Evolutionary conservation across 2,797 vertebrate genomes (phyloP).

Genomic region (Rachycentron canadum): DNA sequence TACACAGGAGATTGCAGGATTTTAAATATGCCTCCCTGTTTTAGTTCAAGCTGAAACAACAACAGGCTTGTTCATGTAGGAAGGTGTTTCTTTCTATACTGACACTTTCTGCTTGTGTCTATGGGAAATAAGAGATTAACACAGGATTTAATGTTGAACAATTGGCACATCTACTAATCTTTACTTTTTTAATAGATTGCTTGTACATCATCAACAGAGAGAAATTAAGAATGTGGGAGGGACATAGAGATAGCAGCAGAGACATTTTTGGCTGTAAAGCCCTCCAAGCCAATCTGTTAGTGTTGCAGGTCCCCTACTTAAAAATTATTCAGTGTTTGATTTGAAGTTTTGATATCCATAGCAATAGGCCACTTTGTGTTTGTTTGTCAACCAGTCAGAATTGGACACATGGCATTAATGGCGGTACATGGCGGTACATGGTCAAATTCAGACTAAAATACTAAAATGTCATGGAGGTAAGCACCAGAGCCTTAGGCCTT

Average conservation of each 20-base stretch:
- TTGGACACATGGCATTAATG: not conserved
- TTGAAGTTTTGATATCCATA: not conserved
- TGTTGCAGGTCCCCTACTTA: slow-evolving; percentile 8
- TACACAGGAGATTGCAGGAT: slow-evolving; percentile 49
- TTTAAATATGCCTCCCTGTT: slow-evolving; percentile 52
- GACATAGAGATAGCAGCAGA: slow-evolving; percentile 46
- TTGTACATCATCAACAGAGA: slow-evolving; percentile 42
- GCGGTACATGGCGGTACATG: too few species aligned
- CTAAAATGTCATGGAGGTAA: too few species aligned
- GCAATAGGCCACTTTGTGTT: not conserved
- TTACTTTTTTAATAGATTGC: slow-evolving; percentile 2
- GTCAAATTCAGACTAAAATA: too few species aligned
- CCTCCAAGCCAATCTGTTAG: slow-evolving; percentile 33
- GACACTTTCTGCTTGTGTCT: slow-evolving; percentile 16
- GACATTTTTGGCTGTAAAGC: slow-evolving; percentile 52
- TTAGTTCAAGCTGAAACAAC: slow-evolving; percentile 68
- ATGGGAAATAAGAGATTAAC: slow-evolving; percentile 13
- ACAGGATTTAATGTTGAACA: slow-evolving; percentile 26
- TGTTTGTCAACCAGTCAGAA: not conserved
- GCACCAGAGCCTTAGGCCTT: too few species aligned
- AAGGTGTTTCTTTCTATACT: slow-evolving; percentile 27
- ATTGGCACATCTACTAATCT: slow-evolving; percentile 15
- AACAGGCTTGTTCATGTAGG: slow-evolving; percentile 46
- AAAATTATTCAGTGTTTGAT: too few species aligned
- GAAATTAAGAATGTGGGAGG: slow-evolving; percentile 37